Base-by-base conservation (phyloP, 2,113 vertebrate genomes). In the Anhinga rufa region DNA sequence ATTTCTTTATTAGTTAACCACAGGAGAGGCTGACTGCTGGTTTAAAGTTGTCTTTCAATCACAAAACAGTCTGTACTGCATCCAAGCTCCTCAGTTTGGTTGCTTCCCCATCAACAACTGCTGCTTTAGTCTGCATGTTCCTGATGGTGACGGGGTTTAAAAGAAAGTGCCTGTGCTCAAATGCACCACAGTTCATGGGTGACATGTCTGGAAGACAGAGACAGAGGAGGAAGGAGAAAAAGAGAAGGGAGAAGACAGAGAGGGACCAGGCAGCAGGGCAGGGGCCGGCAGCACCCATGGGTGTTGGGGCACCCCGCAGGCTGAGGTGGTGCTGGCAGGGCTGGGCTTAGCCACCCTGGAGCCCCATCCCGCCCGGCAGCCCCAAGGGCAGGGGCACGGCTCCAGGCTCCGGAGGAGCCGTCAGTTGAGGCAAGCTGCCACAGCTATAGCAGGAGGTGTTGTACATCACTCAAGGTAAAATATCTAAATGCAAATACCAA, bases 241-340 rank as follows among this genome's bases (percentile, higher is more conserved):
- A 77, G 10, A 65, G 60, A 54, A 8, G 42, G 18, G 22, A 42
- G 32, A 61, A 72, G 28, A 17, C 15, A 34, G 29, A 42, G 14
- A 32, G 15, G 40, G 58, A 29, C 9, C 0, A 5, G 22, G 57
- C 1, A 2, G 15, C 0, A 2, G 42, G 48, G 40, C 49, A 6
- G 28, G 48, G 12, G 20, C 31, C 0, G 0, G 28, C 2, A 9
- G 66, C n/a, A 38, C n/a, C 51, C 20, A 0, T 0, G 10, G 24
- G 17, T 32, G 49, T 7, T 0, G 2, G 32, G 48, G 24, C 42
- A 78, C 7, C 14, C 20, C 0, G 0, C 4, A 6, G 55, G 51
- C 61, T 17, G 21, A 34, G 51, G 52, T 7, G 42, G 32, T 17
- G 51, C 76, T 31, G 38, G 34, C 0, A 18, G 52, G 17, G 32